Base-by-base conservation (phyloP, 2,888 invertebrate genomes). In the Sarcophaga variegata region DNA sequence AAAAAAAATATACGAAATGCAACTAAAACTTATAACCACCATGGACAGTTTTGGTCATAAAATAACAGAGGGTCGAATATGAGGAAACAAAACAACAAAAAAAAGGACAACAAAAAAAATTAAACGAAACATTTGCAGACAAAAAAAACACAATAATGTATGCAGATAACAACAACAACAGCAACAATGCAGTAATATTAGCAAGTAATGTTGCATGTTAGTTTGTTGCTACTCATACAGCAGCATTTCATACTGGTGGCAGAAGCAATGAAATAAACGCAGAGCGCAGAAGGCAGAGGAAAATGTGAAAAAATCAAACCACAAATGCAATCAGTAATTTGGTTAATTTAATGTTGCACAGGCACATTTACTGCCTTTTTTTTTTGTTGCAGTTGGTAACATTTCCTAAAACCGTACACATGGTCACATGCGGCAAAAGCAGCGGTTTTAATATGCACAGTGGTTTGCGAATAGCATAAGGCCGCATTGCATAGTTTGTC, bases 291-390 rank as follows among this genome's bases (percentile, higher is more conserved):
- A 17, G 4, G 4, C 4, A 54, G 1, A 14, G 54, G 14, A 54
- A 14, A 54, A 54, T 54, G 17, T 54, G 54, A 81, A 47, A 81
- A 80, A 64, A 72, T 70, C 75, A 74, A 86, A 85, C 86, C 90
- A 88, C 88, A 89, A 87, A 86, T 83, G 87, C 88, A 88, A 90
- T 90, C 91, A 90, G 86, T 91, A 92, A 91, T 91, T 92, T 91
- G 92, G 89, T 90, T 92, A 91, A 91, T 91, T 91, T 91, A 90
- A 90, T 91, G 91, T 90, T 91, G 86, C 90, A 83, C 86, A 89
- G 89, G 88, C 85, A 86, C 80, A 89, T 89, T 81, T 83, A 69
- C 75, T 78, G 71, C 87, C 37, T 0, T 37, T 37, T 0, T 77
- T 47, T 83, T 74, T 63, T 72, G 45, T 45, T 67, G 22, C 45